phyloP scores from a whole-genome alignment of 2,113 vertebrate genomes.

The Pluvianellus socialis region DNA sequence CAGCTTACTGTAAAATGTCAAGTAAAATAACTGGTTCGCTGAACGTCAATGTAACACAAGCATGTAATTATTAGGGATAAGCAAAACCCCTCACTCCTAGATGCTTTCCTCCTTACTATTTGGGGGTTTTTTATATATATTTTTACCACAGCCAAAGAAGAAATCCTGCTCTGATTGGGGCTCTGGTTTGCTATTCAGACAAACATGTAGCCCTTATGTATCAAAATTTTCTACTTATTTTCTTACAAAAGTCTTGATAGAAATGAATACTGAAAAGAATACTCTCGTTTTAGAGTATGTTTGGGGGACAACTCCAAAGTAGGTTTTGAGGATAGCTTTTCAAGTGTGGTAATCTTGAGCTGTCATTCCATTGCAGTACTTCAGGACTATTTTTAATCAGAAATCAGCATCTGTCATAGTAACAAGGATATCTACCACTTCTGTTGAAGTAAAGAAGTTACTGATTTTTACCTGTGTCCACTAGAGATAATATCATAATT shows the following conservation, averaged over 20 bases:
- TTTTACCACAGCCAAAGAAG: background rate
- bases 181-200: background rate
- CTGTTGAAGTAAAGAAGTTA: background rate
- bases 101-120: background rate
- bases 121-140: background rate
- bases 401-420: background rate
- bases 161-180: background rate
- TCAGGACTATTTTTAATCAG: background rate
- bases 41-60: background rate
- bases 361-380: background rate
- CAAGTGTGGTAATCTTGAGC: background rate
- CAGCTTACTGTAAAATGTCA: background rate
- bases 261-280: background rate
- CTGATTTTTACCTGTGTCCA: background rate
- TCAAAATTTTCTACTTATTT: background rate
- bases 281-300: background rate
- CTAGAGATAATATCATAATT: background rate
- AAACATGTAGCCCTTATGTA: background rate
- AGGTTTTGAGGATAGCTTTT: background rate
- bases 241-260: background rate
- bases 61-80: background rate
- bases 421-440: background rate
- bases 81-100: background rate
- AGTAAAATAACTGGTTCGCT: background rate
- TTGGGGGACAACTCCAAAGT: background rate